Evolutionary conservation across 2,797 vertebrate species (phyloP).

Genomic region (Anguilla megastoma): DNA sequence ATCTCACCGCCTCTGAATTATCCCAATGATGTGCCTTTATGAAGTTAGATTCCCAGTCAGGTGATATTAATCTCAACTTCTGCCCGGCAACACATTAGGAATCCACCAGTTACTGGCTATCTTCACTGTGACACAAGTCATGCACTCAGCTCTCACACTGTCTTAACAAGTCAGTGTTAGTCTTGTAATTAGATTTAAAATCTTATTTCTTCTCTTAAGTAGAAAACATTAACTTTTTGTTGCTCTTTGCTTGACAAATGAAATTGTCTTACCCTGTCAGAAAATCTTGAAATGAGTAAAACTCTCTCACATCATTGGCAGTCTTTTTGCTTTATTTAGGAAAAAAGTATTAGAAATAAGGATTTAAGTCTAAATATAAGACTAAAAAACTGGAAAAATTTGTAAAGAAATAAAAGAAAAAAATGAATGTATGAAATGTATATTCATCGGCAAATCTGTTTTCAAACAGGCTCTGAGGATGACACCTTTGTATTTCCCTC

Average conservation of each 20-base stretch:
- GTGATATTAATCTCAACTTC: neutral
- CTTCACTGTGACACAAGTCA: neutral
- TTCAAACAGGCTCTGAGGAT: slow-evolving; percentile 74
- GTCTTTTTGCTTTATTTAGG: too few species aligned
- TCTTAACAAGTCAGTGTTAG: too few species aligned
- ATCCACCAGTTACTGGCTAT: neutral
- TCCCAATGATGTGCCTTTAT: neutral
- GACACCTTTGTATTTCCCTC: slow-evolving; percentile 77
- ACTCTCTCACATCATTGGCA: too few species aligned
- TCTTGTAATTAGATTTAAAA: too few species aligned
- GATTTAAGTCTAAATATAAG: too few species aligned
- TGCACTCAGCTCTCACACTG: neutral
- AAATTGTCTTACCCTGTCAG: too few species aligned
- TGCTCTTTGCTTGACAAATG: too few species aligned
- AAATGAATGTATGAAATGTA: neutral
- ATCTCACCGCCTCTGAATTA: neutral
- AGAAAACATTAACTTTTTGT: too few species aligned
- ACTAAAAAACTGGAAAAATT: neutral
- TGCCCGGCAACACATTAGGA: too few species aligned
- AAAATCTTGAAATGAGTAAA: too few species aligned
- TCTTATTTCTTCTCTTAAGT: too few species aligned
- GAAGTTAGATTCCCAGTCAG: neutral
- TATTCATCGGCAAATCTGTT: neutral
- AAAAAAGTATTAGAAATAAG: too few species aligned
- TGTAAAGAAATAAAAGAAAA: neutral